phyloP scores from a whole-genome alignment of 92 coral and sea anemone genomes.

The Blastomussa wellsi region DNA sequence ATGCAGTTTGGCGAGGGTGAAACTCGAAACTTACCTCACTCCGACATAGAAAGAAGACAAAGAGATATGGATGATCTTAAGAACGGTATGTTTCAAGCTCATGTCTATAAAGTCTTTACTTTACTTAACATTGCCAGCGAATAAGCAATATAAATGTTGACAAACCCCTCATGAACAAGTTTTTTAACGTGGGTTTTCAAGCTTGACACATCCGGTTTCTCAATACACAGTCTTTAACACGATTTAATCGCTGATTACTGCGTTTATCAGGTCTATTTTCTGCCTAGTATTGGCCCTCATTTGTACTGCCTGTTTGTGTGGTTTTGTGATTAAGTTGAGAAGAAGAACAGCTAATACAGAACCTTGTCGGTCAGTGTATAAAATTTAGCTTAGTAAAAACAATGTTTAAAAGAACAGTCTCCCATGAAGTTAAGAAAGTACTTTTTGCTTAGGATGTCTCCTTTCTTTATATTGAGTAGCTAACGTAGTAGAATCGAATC shows the following conservation, averaged over 20 bases:
- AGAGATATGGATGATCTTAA: conserved; percentile 32
- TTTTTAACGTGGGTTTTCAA: conserved; percentile 1
- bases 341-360: neutral
- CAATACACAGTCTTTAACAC: conserved; percentile 4
- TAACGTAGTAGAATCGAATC: neutral
- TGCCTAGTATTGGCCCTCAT: neutral
- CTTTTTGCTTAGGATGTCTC: neutral
- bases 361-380: neutral
- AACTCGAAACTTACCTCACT: neutral
- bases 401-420: neutral
- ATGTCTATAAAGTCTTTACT: neutral
- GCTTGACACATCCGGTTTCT: conserved; percentile 13
- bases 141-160: neutral
- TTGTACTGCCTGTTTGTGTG: neutral
- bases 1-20: conserved; percentile 24
- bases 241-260: conserved; percentile 2
- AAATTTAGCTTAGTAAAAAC: neutral
- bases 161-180: neutral
- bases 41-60: neutral
- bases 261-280: neutral
- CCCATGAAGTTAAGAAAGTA: neutral
- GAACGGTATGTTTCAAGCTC: conserved; percentile 25
- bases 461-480: neutral
- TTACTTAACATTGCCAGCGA: neutral
- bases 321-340: neutral